phyloP scores from a whole-genome alignment of 2,113 vertebrate species.

The Prolemur simus region DNA sequence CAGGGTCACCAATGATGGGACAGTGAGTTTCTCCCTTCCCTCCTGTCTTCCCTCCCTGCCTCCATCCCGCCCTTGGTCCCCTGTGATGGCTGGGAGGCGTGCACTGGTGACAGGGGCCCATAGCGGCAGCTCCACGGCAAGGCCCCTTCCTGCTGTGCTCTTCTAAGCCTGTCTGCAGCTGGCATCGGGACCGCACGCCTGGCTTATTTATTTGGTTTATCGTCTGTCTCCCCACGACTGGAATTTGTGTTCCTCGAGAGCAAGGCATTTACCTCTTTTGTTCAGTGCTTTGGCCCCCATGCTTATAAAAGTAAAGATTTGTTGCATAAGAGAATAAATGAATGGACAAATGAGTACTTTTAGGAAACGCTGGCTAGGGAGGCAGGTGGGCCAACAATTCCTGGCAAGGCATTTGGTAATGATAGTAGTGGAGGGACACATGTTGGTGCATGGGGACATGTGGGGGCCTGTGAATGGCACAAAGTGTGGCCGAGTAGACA shows the following conservation, averaged over 20 bases:
- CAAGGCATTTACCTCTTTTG: neutral
- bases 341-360: too few relatives aligned
- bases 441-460: neutral
- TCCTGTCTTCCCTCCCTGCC: neutral
- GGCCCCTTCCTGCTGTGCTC: neutral
- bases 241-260: neutral
- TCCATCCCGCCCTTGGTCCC: neutral
- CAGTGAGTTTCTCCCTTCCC: neutral
- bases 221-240: neutral
- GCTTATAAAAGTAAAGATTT: neutral
- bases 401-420: too few relatives aligned
- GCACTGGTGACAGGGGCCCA: too few relatives aligned
- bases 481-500: too few relatives aligned
- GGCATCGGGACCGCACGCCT: rapidly evolving
- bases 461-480: neutral
- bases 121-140: neutral
- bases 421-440: neutral
- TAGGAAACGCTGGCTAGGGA: neutral
- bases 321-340: neutral
- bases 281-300: neutral
- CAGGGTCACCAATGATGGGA: too few relatives aligned
- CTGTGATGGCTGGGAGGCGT: neutral
- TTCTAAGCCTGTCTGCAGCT: neutral
- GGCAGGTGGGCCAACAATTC: neutral
- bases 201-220: neutral